phyloP scores from a whole-genome alignment of 1,140 invertebrate genomes.

The Oreohelix idahoensis region DNA sequence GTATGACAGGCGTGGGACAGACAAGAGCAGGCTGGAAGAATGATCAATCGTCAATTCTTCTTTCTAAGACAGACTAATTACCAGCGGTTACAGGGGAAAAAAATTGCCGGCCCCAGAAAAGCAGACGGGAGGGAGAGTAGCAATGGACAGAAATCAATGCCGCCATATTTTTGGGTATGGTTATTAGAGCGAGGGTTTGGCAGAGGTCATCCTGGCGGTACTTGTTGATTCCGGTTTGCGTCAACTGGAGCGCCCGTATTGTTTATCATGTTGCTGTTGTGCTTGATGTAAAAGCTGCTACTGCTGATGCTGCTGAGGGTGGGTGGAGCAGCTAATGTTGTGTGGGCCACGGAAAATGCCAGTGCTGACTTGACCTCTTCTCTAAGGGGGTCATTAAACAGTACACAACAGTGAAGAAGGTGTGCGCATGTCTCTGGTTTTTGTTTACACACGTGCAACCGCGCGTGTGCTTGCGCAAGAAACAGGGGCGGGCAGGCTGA shows the following conservation, averaged over 20 bases:
- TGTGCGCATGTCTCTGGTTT: no score
- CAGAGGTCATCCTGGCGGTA: not conserved
- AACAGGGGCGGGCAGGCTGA: no score
- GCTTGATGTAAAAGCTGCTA: not conserved
- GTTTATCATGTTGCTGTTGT: not conserved
- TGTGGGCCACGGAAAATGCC: no score
- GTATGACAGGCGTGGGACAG: not conserved
- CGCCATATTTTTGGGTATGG: slow-evolving; percentile 13
- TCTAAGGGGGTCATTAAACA: no score
- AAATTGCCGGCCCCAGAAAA: not conserved
- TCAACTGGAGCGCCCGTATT: not conserved
- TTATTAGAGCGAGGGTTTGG: not conserved
- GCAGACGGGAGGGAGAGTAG: not conserved
- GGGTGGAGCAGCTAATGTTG: no score
- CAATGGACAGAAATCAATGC: slow-evolving; percentile 25
- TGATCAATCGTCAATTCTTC: slow-evolving; percentile 19
- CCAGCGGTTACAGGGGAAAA: slow-evolving; percentile 27
- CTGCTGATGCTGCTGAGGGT: no score
- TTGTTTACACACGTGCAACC: no score
- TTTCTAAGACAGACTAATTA: slow-evolving; percentile 34
- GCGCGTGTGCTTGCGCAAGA: no score
- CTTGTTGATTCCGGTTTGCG: slow-evolving; percentile 32
- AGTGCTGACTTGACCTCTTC: no score
- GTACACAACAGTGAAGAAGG: no score
- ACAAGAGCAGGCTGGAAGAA: not conserved